phyloP scores from a whole-genome alignment of 2,113 vertebrate genomes.

The Vireo altiloquus region DNA sequence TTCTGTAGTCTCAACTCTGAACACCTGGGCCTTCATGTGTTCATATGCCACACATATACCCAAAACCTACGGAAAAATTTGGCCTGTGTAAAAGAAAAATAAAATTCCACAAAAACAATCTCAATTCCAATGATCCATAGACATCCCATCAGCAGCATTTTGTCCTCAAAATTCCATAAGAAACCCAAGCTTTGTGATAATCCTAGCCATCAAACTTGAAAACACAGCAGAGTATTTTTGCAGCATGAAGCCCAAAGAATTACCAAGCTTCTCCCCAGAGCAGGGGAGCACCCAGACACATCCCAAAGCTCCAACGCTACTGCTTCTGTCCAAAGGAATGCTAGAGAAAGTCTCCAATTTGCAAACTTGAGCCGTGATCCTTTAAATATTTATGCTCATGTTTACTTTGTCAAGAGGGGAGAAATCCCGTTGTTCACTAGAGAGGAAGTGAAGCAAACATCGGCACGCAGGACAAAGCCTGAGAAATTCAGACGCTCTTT shows the following conservation, averaged over 20 bases:
- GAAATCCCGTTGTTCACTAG: not conserved
- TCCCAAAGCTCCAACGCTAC: accelerated
- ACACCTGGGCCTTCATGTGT: not conserved
- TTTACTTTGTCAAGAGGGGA: slow-evolving; percentile 9
- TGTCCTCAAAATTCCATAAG: not conserved
- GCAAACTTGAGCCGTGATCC: not conserved
- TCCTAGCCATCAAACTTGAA: not conserved
- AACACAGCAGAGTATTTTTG: accelerated
- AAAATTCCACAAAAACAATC: not conserved
- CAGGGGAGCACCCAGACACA: not conserved
- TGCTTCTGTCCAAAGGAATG: slow-evolving; percentile 11
- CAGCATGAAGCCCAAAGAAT: not conserved
- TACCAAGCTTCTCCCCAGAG: not conserved
- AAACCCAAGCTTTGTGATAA: not conserved
- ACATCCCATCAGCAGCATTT: not conserved
- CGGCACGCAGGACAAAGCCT: not conserved
- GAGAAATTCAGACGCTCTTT: not conserved
- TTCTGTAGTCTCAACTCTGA: not conserved
- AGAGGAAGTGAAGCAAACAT: slow-evolving; percentile 1
- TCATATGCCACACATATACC: accelerated
- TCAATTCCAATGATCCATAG: not conserved
- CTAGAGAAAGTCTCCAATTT: not conserved
- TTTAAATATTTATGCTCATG: slow-evolving; percentile 30
- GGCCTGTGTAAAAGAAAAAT: not conserved
- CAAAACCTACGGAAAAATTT: not conserved